Evolutionary conservation across 2,797 vertebrate genomes (phyloP).

Genomic region (Mormyrus proboscirostris): DNA sequence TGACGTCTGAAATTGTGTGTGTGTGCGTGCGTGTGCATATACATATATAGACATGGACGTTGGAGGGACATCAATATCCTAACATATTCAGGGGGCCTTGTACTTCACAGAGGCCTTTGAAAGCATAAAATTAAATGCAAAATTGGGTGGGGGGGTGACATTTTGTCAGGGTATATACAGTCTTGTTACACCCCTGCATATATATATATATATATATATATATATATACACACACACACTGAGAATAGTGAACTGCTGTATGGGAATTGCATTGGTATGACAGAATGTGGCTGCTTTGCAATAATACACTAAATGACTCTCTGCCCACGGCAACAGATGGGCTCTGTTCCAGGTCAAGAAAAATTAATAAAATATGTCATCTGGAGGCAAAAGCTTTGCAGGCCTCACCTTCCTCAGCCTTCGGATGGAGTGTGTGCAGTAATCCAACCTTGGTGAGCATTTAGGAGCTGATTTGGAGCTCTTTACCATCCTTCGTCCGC

Average conservation of each 20-base stretch:
- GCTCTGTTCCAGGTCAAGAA: background rate
- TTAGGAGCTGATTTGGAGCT: background rate
- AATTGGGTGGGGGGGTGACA: background rate
- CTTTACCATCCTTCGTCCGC: background rate
- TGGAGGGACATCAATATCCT: background rate
- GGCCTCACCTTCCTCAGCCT: background rate
- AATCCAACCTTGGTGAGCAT: background rate
- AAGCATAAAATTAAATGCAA: background rate
- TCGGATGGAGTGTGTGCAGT: no score
- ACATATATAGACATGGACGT: background rate
- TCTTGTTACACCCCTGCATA: background rate
- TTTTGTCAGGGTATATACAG: background rate
- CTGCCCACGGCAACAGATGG: background rate
- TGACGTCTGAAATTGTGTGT: background rate
- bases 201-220: background rate
- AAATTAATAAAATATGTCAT: constrained; percentile 21
- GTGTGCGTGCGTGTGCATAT: background rate
- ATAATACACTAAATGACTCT: background rate
- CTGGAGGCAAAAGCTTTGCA: background rate
- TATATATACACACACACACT: background rate
- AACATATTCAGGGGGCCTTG: background rate
- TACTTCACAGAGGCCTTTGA: background rate
- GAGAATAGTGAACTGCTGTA: background rate
- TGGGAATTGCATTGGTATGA: background rate
- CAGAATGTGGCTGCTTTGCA: background rate